Conservation (phyloP, 2,888 invertebrate species). For the Eretmocerus hayati region DNA sequence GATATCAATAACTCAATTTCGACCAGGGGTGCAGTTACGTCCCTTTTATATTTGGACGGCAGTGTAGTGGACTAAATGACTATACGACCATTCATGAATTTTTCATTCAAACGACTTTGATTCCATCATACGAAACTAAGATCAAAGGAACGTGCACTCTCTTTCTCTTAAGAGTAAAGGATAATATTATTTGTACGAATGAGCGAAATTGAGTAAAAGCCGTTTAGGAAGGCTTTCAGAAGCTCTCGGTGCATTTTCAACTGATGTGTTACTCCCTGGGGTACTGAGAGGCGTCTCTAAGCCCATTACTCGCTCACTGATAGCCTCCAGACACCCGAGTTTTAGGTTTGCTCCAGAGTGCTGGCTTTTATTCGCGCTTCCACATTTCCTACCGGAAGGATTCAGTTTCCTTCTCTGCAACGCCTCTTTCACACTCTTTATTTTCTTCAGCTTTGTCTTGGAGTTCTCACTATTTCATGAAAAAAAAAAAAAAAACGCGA, state of each 20-base stretch:
- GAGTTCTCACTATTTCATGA: too few relatives aligned
- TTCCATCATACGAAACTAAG: too few relatives aligned
- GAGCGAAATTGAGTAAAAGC: constrained; percentile 27
- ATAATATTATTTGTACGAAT: constrained; percentile 32
- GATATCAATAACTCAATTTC: too few relatives aligned
- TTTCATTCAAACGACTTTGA: too few relatives aligned
- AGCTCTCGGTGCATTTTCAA: constrained; percentile 28
- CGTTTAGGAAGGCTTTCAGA: constrained; percentile 24
- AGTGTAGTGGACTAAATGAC: too few relatives aligned
- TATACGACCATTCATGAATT: too few relatives aligned
- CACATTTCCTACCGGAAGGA: too few relatives aligned
- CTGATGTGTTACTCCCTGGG: constrained; percentile 36
- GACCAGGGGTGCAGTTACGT: too few relatives aligned
- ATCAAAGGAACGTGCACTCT: background rate
- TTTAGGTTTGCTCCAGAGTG: constrained; percentile 5
- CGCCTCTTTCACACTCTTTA: constrained; percentile 12
- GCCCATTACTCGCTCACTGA: constrained; percentile 35
- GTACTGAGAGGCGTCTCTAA: constrained; percentile 28
- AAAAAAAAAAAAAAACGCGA: too few relatives aligned
- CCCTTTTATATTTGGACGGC: too few relatives aligned
- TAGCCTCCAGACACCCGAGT: constrained; percentile 33
- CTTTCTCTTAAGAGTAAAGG: constrained; percentile 5
- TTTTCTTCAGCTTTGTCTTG: too few relatives aligned
- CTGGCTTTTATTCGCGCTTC: background rate
- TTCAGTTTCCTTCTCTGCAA: constrained; percentile 15